Evolutionary conservation across 2,113 vertebrate species (phyloP).

Genomic region (Columba livia): DNA sequence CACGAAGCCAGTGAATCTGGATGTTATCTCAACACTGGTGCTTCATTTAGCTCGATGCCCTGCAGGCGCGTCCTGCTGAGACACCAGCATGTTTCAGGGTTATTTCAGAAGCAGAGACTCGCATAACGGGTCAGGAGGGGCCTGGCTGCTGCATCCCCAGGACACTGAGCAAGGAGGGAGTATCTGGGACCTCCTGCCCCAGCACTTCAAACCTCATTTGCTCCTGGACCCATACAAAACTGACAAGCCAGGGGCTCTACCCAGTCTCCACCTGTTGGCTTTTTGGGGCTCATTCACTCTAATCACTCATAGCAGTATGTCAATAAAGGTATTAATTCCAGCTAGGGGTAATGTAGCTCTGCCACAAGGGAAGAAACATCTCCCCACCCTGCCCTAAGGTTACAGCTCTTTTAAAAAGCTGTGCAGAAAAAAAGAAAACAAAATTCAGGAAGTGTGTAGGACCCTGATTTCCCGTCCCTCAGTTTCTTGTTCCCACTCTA

Average conservation of each 20-base stretch:
- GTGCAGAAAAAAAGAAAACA: rapidly evolving
- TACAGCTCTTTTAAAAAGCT: neutral
- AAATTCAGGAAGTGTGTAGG: rapidly evolving
- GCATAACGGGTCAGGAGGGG: neutral
- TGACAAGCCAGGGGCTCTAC: neutral
- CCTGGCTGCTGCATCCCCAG: neutral
- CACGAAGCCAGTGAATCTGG: neutral
- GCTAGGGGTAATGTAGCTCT: neutral
- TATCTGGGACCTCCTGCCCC: neutral
- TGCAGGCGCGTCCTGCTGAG: neutral
- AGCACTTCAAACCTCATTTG: neutral
- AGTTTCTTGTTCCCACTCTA: neutral
- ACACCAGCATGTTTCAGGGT: rapidly evolving
- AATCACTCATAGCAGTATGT: rapidly evolving
- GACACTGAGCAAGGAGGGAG: neutral
- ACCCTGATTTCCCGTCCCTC: neutral
- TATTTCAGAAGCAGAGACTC: neutral
- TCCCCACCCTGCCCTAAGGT: neutral
- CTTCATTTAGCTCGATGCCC: neutral
- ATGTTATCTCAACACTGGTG: neutral
- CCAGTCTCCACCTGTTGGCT: neutral
- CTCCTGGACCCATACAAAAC: rapidly evolving
- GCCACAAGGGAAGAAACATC: neutral
- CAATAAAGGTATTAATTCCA: neutral
- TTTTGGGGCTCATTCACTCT: neutral